Base-by-base conservation (phyloP, 1,140 invertebrate species). In the Phymorhynchus buccinoides region DNA sequence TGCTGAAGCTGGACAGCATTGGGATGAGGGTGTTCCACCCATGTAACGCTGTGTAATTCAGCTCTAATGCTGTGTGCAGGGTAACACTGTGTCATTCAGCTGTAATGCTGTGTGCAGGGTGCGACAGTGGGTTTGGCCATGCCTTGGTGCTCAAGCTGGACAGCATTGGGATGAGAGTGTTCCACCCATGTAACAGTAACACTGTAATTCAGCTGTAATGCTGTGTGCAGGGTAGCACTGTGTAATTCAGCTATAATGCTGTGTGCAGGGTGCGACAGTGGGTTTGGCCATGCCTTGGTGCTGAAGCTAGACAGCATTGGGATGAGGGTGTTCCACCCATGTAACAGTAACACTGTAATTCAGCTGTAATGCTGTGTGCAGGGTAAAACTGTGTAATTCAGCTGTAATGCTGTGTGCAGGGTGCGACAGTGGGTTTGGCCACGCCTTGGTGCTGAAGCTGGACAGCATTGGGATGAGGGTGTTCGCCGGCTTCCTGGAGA, bases 371-470 rank as follows among this genome's bases (percentile, higher is more conserved):
- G n/a, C n/a, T n/a, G n/a, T n/a, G n/a, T n/a, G n/a, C n/a, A n/a
- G n/a, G n/a, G n/a, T n/a, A n/a, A n/a, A n/a, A n/a, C n/a, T n/a
- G n/a, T n/a, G n/a, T n/a, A n/a, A n/a, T n/a, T n/a, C n/a, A n/a
- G n/a, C n/a, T n/a, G n/a, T n/a, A n/a, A n/a, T n/a, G n/a, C n/a
- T 81, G 75, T 86, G 81, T 87, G 6, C 62, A 93, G 94, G 94
- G 37, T 94, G 94, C 92, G 94, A 95, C 86, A 93, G 91, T 85
- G 94, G 94, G 22, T 94, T 95, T 90, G 94, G 94, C n/a, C 86
- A 93, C 86, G 91, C 92, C 41, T 88, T 94, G 12, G 94, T 94
- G 22, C 87, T 92, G 71, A 91, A 93, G 41, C 88, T 94, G 32
- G 93, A 94, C 86, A 89, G 90, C 80, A 89, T 93, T 68, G 95